Base-by-base conservation (phyloP, 2,888 invertebrate species). In the Limenitis camilla region DNA sequence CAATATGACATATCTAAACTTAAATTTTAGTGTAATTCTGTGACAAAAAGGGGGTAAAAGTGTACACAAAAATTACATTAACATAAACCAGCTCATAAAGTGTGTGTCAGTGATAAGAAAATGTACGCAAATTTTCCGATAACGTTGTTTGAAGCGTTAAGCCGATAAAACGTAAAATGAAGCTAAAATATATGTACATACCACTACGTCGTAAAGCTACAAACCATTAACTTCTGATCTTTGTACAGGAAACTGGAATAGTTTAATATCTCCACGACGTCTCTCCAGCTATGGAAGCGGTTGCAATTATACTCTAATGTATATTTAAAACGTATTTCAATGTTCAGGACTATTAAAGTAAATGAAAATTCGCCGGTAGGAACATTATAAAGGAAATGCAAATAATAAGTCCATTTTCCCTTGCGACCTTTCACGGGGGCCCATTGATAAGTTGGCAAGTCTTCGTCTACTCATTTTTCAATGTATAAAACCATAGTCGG, bases 81-180 rank as follows among this genome's bases (percentile, higher is more conserved):
- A 19, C 19, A 19, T 19, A 19, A 19, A 19, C 19, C 19, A 19
- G 3, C 19, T 19, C 19, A 19, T 19, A 19, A 19, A 19, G 19
- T 19, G 19, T 19, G 19, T 19, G 19, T 19, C 19, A 19, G 19
- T 19, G 35, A 40, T 27, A 40, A 51, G 40, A 40, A 33, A 35
- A 40, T 40, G 19, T 40, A 31, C 35, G 9, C 44, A 32, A 38
- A 39, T 45, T 40, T 51, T 10, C 28, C 47, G 51, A 51, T 45
- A 40, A 51, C 40, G 44, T 35, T 30, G 44, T 40, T 39, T 33
- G 39, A 29, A 28, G 40, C 45, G 33, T 45, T 51, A 40, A 40
- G 35, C 35, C 19, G 50, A 51, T 45, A 51, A 51, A 51, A 44
- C 44, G 45, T 40, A 45, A 45, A 33, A 40, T 40, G n/a, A 29